Percentiles rank a stretch among this genome's conserved stretches.
Evolutionary conservation across 2,888 invertebrate genomes (phyloP).

Genomic region (Morpho helenor): DNA sequence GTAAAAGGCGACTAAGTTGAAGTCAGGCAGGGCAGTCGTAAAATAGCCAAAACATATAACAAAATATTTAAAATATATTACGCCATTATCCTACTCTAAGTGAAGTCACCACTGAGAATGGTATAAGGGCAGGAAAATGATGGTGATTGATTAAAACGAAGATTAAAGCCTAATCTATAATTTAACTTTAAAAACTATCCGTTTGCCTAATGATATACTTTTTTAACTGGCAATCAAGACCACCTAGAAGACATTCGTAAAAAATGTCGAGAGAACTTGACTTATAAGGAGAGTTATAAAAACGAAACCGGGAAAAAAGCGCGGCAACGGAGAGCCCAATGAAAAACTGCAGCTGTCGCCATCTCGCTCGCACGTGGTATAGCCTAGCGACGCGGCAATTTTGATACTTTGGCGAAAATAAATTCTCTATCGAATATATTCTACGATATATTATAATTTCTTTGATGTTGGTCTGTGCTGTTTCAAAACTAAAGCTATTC

Average conservation of each 20-base stretch:
- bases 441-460: neutral
- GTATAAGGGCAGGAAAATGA: no score
- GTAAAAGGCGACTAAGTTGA: no score
- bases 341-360: slow-evolving; percentile 57
- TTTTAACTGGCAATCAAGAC: slow-evolving; percentile 35
- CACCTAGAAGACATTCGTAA: slow-evolving; percentile 49
- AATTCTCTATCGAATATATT: neutral
- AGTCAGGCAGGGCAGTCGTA: no score
- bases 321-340: slow-evolving; percentile 42
- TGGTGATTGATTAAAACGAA: no score
- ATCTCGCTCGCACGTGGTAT: slow-evolving; percentile 56
- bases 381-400: slow-evolving; percentile 32
- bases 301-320: slow-evolving; percentile 55
- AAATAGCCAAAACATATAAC: no score
- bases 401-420: slow-evolving; percentile 50
- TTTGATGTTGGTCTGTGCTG: no score
- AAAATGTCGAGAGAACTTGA: slow-evolving; percentile 49
- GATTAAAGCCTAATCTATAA: no score
- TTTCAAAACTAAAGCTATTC: no score
- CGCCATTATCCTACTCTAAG: no score
- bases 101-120: no score
- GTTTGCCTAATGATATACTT: neutral
- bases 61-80: no score
- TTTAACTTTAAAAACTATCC: no score
- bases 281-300: slow-evolving; percentile 55